phyloP scores from a whole-genome alignment of 2,113 vertebrate species.

The Lipotes vexillifer region DNA sequence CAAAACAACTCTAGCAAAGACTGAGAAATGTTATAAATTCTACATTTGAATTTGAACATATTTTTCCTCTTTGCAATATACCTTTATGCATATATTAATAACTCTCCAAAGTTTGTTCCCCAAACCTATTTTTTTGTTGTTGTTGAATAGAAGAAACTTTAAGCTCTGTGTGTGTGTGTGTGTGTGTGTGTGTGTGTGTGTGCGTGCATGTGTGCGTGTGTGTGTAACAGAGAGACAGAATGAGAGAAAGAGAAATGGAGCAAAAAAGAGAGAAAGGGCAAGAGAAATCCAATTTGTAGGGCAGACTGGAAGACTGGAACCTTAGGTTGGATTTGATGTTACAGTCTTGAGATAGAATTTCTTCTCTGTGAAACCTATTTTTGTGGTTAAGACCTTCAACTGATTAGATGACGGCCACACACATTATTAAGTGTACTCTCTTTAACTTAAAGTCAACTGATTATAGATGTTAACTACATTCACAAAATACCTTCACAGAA shows the following conservation, averaged over 20 bases:
- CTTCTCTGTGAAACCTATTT: neutral
- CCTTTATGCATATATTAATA: neutral
- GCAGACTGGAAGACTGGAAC: neutral
- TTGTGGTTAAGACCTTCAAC: neutral
- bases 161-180: neutral
- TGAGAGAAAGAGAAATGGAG: neutral
- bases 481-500: neutral
- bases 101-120: neutral
- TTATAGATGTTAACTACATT: neutral
- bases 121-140: neutral
- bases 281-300: neutral
- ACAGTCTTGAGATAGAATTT: neutral
- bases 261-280: rapidly evolving
- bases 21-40: neutral
- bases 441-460: neutral
- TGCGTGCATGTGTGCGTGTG: too few species aligned
- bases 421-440: neutral
- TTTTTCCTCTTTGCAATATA: neutral
- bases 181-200: too few species aligned
- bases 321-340: neutral
- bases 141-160: neutral
- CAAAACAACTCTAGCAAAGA: neutral
- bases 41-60: neutral
- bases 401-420: neutral
- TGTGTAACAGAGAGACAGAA: neutral